Percentiles rank a stretch among this genome's conserved stretches.
phyloP scores from a whole-genome alignment of 2,113 vertebrate genomes.

The Crotalus horridus region DNA sequence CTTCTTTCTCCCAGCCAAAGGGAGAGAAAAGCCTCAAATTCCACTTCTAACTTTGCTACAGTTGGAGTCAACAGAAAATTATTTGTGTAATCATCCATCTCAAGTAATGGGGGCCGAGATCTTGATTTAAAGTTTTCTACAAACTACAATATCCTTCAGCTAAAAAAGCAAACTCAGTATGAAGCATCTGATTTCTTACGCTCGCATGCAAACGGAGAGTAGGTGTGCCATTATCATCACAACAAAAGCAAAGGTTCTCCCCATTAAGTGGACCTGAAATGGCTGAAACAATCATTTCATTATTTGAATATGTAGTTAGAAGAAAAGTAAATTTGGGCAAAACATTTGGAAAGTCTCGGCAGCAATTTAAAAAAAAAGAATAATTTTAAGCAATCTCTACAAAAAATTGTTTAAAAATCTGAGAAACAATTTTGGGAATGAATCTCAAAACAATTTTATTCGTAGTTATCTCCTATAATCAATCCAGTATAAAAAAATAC shows the following conservation, averaged over 20 bases:
- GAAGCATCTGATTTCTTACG: not conserved
- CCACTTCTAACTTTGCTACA: not conserved
- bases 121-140: not conserved
- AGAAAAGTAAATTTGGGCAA: not conserved
- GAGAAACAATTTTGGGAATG: constrained; percentile 20
- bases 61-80: not conserved
- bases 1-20: not conserved
- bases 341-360: not conserved
- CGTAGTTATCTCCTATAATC: not conserved
- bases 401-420: constrained; percentile 20
- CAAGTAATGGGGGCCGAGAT: not conserved
- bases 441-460: constrained; percentile 41
- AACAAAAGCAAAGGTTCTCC: too few relatives aligned
- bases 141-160: not conserved
- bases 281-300: not conserved
- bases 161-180: not conserved
- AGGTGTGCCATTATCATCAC: not conserved
- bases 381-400: not conserved
- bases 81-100: not conserved
- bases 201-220: not conserved
- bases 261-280: not conserved
- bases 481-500: constrained; percentile 19
- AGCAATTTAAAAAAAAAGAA: not conserved
- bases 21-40: not conserved
- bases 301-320: not conserved